Percentiles rank a stretch among this genome's conserved stretches.
phyloP scores from a whole-genome alignment of 2,113 vertebrate species.

The Tetraodon nigroviridis region DNA sequence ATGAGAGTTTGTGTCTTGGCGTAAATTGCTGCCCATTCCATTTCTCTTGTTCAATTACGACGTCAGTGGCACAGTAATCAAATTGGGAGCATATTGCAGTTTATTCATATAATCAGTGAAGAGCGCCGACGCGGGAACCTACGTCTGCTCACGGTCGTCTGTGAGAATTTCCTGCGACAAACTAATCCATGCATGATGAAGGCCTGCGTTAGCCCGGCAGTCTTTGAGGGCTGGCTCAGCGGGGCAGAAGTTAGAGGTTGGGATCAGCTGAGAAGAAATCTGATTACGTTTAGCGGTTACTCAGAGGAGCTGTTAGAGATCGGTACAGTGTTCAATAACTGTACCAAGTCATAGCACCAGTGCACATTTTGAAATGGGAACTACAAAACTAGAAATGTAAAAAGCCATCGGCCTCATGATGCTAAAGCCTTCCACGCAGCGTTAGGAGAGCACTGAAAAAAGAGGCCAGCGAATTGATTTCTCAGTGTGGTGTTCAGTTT shows the following conservation, averaged over 20 bases:
- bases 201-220: slow-evolving; percentile 4
- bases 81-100: slow-evolving; percentile 24
- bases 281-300: background rate
- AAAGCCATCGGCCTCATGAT: background rate
- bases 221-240: slow-evolving; percentile 1
- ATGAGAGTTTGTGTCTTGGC: slow-evolving; percentile 36
- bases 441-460: background rate
- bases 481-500: slow-evolving; percentile 11
- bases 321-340: background rate
- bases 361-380: background rate
- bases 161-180: background rate
- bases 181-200: slow-evolving; percentile 32
- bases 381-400: background rate
- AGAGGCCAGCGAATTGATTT: slow-evolving; percentile 1
- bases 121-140: background rate
- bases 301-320: slow-evolving; percentile 4
- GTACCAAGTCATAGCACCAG: background rate
- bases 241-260: background rate
- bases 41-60: slow-evolving; percentile 46
- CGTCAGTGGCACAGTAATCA: slow-evolving; percentile 40
- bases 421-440: background rate
- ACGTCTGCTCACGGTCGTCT: background rate
- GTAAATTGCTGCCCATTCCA: slow-evolving; percentile 22
- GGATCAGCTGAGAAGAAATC: background rate
- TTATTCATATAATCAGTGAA: slow-evolving; percentile 21